Evolutionary conservation across 2,113 vertebrate species (phyloP).

Genomic region (Echinops telfairi): DNA sequence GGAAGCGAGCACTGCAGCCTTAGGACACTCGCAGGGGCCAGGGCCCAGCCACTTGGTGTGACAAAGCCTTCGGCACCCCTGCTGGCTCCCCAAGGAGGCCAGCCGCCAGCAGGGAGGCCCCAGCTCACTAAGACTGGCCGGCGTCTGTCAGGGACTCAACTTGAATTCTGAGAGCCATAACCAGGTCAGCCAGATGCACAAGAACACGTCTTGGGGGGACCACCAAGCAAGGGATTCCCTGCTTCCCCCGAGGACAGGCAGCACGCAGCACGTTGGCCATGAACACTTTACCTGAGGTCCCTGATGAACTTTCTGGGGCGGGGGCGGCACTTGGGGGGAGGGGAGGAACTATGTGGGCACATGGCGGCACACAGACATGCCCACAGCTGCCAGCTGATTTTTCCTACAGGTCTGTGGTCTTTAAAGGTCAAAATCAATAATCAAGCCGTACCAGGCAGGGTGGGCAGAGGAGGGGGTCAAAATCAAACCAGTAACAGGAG

Average conservation of each 20-base stretch:
- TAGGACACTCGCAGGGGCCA: background rate
- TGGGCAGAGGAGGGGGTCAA: background rate
- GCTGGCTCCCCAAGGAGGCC: too few relatives aligned
- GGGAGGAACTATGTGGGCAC: background rate
- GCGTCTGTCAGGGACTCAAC: slow-evolving; percentile 31
- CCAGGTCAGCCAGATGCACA: slow-evolving; percentile 35
- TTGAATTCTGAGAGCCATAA: slow-evolving; percentile 40
- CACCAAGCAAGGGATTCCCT: background rate
- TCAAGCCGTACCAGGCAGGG: too few relatives aligned
- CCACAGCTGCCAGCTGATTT: slow-evolving; percentile 3
- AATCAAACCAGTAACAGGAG: slow-evolving; percentile 22
- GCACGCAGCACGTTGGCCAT: rapidly evolving
- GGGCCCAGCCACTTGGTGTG: background rate
- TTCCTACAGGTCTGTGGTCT: background rate
- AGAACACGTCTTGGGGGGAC: slow-evolving; percentile 47
- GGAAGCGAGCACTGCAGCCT: background rate
- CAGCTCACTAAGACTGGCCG: background rate
- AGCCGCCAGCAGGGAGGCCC: too few relatives aligned
- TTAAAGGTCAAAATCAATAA: background rate
- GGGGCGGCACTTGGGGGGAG: too few relatives aligned
- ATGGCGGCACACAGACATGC: background rate
- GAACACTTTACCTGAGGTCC: background rate
- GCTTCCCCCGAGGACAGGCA: background rate
- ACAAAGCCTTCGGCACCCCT: too few relatives aligned
- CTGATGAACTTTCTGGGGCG: background rate